phyloP scores from a whole-genome alignment of 30 jellyfish, hydroid and myxozoan genomes.

The Hydra vulgaris region DNA sequence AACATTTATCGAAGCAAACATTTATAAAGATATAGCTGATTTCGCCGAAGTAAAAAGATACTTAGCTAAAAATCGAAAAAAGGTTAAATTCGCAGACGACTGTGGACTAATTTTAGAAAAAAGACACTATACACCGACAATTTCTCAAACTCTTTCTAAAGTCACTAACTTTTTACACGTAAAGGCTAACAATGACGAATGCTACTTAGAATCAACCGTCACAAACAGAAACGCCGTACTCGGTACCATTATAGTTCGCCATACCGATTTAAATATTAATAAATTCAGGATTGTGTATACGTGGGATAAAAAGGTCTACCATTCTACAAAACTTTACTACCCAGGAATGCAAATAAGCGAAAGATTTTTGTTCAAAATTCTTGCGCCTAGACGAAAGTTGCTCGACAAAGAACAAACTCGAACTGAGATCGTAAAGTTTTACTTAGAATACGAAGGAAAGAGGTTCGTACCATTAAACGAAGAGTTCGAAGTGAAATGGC shows the following conservation, averaged over 20 bases:
- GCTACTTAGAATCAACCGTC: conserved; percentile 14
- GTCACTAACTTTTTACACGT: conserved; percentile 17
- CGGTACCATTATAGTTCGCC: conserved; percentile 10
- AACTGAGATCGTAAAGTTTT: not conserved
- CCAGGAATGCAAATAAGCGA: not conserved
- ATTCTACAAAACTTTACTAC: conserved; percentile 5
- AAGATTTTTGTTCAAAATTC: conserved; percentile 15
- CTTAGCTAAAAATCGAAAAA: not conserved
- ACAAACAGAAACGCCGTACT: conserved; percentile 16
- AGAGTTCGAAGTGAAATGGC: conserved; percentile 21
- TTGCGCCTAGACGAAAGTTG: conserved; percentile 7
- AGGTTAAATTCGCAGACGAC: conserved; percentile 23
- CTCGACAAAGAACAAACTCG: not conserved
- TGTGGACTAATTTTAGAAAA: conserved; percentile 12
- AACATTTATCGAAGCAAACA: not conserved
- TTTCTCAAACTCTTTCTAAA: conserved; percentile 16
- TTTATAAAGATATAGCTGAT: not conserved
- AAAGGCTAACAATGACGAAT: conserved; percentile 1
- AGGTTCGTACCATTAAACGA: conserved; percentile 3
- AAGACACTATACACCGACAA: not conserved
- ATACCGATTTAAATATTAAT: not conserved
- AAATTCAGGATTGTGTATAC: conserved; percentile 7
- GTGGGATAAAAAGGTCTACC: conserved; percentile 11
- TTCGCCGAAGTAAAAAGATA: not conserved
- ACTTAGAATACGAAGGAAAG: conserved; percentile 1